Percentiles rank a stretch among this genome's conserved stretches.
phyloP scores from a whole-genome alignment of 2,888 invertebrate species.

The Opisthograptis luteolata region DNA sequence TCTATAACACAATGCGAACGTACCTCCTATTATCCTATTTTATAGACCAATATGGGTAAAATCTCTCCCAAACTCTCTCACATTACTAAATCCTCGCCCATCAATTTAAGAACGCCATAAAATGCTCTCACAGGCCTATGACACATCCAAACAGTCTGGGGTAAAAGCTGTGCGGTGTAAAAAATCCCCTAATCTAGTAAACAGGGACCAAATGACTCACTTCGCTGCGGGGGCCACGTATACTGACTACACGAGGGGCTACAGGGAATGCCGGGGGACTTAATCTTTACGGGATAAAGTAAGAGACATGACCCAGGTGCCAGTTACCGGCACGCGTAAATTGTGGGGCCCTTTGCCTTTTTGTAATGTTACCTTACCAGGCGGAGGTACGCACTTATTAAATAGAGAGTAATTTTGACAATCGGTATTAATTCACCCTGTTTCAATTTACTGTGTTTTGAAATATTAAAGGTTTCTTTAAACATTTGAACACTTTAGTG shows the following conservation, averaged over 20 bases:
- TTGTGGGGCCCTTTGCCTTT: slow-evolving; percentile 72
- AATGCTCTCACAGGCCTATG: slow-evolving; percentile 61
- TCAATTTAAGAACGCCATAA: slow-evolving; percentile 61
- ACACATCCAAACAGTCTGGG: slow-evolving; percentile 64
- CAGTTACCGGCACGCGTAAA: slow-evolving; percentile 68
- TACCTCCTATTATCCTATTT: slow-evolving; percentile 9
- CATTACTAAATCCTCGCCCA: slow-evolving; percentile 58
- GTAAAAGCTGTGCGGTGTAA: slow-evolving; percentile 75
- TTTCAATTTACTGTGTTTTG: slow-evolving; percentile 9
- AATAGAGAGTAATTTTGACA: slow-evolving; percentile 65
- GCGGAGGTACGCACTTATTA: slow-evolving; percentile 66
- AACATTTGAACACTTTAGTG: background rate
- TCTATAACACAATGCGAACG: slow-evolving; percentile 10
- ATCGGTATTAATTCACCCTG: slow-evolving; percentile 46
- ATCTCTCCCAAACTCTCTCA: slow-evolving; percentile 40
- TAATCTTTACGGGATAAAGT: slow-evolving; percentile 83
- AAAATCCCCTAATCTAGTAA: slow-evolving; percentile 83
- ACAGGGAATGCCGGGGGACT: slow-evolving; percentile 71
- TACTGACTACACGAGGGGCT: slow-evolving; percentile 38
- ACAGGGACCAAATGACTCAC: slow-evolving; percentile 83
- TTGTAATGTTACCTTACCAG: slow-evolving; percentile 57
- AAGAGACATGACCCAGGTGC: slow-evolving; percentile 83
- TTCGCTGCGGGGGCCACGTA: slow-evolving; percentile 74
- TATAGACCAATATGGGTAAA: slow-evolving; percentile 21
- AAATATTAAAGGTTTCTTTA: no score